phyloP scores from a whole-genome alignment of 2,888 invertebrate species.

The Hydraecia micacea region DNA sequence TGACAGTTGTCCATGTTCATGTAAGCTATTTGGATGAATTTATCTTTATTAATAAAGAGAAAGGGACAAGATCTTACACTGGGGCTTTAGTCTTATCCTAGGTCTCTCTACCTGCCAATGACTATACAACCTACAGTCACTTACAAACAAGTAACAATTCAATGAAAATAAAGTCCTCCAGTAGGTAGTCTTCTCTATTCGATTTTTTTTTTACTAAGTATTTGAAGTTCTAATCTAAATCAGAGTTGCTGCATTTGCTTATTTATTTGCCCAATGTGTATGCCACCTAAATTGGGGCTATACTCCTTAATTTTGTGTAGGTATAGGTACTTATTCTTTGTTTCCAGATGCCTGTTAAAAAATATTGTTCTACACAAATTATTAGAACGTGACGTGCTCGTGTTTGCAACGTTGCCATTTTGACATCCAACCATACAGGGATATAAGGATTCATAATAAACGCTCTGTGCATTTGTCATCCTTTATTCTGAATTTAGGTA shows the following conservation, averaged over 20 bases:
- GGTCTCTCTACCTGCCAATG: too few species aligned
- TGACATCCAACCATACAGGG: background rate
- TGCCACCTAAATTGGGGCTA: background rate
- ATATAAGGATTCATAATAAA: background rate
- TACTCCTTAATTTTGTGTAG: too few species aligned
- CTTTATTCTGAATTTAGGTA: constrained; percentile 1
- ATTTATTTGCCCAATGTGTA: background rate
- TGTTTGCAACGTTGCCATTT: background rate
- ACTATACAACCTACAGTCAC: too few species aligned
- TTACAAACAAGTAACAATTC: background rate
- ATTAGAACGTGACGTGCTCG: background rate
- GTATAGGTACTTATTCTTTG: too few species aligned
- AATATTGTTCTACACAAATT: background rate
- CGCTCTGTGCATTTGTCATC: constrained; percentile 1
- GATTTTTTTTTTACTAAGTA: background rate
- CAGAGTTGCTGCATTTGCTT: background rate
- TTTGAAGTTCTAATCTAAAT: background rate
- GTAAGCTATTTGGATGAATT: background rate
- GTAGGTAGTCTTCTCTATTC: background rate
- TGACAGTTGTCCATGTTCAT: background rate
- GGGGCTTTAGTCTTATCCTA: background rate
- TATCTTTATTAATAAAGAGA: background rate
- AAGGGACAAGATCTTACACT: too few species aligned
- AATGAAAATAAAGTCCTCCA: background rate
- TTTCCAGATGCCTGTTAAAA: too few species aligned